Evolutionary conservation across 2,797 vertebrate genomes (phyloP), one percentile per base, ranked within the genome.

Genomic region (Babyrousa celebensis): DNA sequence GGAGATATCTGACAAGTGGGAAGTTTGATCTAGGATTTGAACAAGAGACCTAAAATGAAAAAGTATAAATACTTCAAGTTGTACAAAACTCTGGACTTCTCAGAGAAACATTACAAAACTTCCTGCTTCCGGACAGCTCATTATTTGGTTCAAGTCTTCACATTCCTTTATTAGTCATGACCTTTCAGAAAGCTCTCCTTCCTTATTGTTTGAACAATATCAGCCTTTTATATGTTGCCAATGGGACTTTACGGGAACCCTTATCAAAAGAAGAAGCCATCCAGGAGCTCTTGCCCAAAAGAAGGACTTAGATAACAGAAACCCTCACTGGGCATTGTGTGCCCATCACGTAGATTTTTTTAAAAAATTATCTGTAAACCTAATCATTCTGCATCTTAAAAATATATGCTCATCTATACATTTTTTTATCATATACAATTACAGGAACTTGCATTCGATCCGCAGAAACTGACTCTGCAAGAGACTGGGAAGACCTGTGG

Each of bases 121-220:
- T 98, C 97, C 97, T 91, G 94, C 98, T 98, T 98, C 98, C 98
- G 98, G 98, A 98, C 97, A 98, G 95, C 98, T 98, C 98, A 98
- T 88, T 88, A 96, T 91, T 94, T 54, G 94, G 74, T 95, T 88
- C 91, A 97, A 98, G 95, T 96, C 85, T 97, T 97, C 48, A 70
- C 97, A 98, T 98, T 98, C 98, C 98, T 97, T 56, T 85, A 87
- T 96, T 97, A 98, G 93, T 98, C 98, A 97, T 56, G 86, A 96
- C 90, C 92, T 96, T 89, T 88, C 48, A 15, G 74, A 43, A 94
- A 97, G 89, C 77, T 89, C 48, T 21, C 48, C 14, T 91, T 84
- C 94, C 91, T 74, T 96, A 83, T 9, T 63, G 40, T 78, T 77
- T 85, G 71, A 84, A 82, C 32, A 91, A 85, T 17, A 63, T 5